A percentile compares a stretch with the other conserved stretches of the same genome.
phyloP scores from a whole-genome alignment of 2,113 vertebrate genomes.

The Cacatua alba region DNA sequence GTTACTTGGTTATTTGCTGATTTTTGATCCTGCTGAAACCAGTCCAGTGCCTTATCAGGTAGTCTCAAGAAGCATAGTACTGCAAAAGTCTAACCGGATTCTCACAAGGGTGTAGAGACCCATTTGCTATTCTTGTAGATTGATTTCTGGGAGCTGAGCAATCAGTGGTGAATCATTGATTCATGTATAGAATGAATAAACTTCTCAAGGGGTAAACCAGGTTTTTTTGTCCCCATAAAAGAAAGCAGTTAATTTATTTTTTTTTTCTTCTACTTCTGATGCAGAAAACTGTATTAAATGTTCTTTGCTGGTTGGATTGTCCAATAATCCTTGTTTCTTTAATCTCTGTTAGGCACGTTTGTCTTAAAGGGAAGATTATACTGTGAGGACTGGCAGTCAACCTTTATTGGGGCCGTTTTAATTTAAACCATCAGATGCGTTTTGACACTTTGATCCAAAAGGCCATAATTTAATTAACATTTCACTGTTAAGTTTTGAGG shows the following conservation, averaged over 20 bases:
- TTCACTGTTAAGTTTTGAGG: neutral
- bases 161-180: neutral
- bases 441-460: neutral
- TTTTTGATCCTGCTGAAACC: constrained; percentile 14
- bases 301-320: neutral
- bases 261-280: neutral
- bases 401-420: neutral
- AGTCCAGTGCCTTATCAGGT: neutral
- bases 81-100: neutral
- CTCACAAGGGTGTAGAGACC: neutral
- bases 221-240: neutral
- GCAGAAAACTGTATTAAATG: neutral
- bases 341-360: neutral
- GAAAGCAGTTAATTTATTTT: neutral
- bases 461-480: neutral
- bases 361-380: neutral
- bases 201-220: neutral
- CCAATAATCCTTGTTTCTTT: neutral
- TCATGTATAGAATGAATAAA: neutral
- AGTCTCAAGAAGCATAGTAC: neutral
- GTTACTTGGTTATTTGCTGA: constrained; percentile 3
- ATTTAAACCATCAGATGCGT: neutral
- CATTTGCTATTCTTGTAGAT: neutral
- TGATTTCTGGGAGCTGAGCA: neutral
- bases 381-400: neutral